Percentiles rank a stretch among this genome's conserved stretches.
phyloP scores from a whole-genome alignment of 2,888 invertebrate genomes.

The Clanis bilineata region DNA sequence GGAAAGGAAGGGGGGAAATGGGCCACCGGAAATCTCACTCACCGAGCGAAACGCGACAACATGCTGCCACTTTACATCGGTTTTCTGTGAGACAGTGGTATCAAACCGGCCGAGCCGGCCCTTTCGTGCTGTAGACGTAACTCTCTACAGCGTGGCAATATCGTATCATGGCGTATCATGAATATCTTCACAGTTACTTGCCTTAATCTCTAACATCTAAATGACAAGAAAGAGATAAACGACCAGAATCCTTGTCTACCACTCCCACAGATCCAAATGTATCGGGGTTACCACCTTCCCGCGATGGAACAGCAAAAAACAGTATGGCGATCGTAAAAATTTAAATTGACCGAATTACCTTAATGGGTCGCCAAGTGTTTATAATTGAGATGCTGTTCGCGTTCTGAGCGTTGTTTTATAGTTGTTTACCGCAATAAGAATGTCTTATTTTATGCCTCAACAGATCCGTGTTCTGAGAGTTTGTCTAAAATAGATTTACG shows the following conservation, averaged over 20 bases:
- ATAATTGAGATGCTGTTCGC: slow-evolving; percentile 16
- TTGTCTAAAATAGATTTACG: not conserved
- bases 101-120: no score
- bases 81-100: no score
- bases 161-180: no score
- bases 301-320: slow-evolving; percentile 6
- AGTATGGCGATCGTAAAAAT: slow-evolving; percentile 16
- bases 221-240: not conserved
- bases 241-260: not conserved
- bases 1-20: no score
- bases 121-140: no score
- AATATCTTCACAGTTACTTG: no score
- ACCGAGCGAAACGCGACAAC: no score
- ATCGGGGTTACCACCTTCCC: slow-evolving; percentile 11
- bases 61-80: no score
- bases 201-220: not conserved
- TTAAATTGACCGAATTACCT: slow-evolving; percentile 19
- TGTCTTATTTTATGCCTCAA: no score
- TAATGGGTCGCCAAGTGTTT: slow-evolving; percentile 16
- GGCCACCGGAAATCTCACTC: no score
- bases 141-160: no score
- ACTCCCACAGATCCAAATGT: not conserved
- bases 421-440: not conserved
- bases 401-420: slow-evolving; percentile 5
- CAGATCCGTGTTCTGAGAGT: not conserved